A percentile compares a stretch with the other conserved stretches of the same genome.
These are phyloP conservation scores for Discoglossus pictus DNA, from an alignment of 2,797 vertebrate genomes.

Conservation along the genomic window DNA sequence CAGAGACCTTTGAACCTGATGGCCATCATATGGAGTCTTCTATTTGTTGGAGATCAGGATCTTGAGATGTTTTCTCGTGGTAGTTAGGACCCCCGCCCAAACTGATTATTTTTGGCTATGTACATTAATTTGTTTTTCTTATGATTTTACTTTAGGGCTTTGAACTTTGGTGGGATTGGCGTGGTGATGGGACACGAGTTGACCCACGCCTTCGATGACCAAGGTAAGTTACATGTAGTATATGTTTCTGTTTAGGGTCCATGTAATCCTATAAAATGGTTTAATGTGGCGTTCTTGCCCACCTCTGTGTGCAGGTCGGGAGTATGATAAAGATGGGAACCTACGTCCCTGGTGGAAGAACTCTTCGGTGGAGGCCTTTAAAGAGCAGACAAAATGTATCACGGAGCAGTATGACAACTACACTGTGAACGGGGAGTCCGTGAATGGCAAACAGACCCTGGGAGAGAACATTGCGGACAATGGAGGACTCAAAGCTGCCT, in stretches of 20 bases:
- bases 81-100: too few relatives aligned
- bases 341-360: constrained; percentile 98
- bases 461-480: constrained; percentile 98
- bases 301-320: constrained; percentile 75
- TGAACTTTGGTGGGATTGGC: constrained; percentile 95
- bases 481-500: constrained; percentile 92
- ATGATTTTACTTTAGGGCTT: constrained; percentile 83
- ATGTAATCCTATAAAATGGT: too few relatives aligned
- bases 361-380: constrained; percentile 93
- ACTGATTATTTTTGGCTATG: too few relatives aligned
- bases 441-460: constrained; percentile 91
- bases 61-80: too few relatives aligned
- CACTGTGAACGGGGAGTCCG: constrained; percentile 83
- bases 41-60: too few relatives aligned
- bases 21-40: too few relatives aligned
- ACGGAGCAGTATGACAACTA: constrained; percentile 93
- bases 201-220: constrained; percentile 96
- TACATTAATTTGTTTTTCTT: too few relatives aligned
- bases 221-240: constrained; percentile 85
- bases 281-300: too few relatives aligned
- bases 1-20: too few relatives aligned
- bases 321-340: constrained; percentile 95
- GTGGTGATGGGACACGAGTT: constrained; percentile 97
- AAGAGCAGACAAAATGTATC: constrained; percentile 90
- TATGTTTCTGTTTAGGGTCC: too few relatives aligned